These are phyloP conservation scores for Heliornis fulica DNA, from an alignment of 2,113 vertebrate species.

Conservation along the genomic window DNA sequence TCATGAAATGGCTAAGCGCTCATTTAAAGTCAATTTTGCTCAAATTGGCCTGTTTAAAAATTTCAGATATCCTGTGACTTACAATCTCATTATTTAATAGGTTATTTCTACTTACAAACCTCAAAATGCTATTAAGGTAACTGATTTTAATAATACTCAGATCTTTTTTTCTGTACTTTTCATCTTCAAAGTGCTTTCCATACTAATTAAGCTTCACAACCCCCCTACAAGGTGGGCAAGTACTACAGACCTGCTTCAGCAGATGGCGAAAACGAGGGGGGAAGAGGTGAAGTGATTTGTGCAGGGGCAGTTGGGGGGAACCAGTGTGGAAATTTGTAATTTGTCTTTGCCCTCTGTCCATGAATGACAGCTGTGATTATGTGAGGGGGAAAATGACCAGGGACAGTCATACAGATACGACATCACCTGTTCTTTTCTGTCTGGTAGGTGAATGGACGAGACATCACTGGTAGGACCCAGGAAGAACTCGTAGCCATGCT, in stretches of 20 bases:
- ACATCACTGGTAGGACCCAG: conserved; percentile 87
- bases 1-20: not conserved
- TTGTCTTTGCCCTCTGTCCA: not conserved
- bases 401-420: not conserved
- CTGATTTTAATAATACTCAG: conserved; percentile 36
- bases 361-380: not conserved
- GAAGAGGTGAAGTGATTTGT: conserved; percentile 31
- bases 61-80: not conserved
- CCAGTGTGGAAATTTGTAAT: not conserved
- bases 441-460: conserved; percentile 89
- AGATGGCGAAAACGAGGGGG: conserved; percentile 16
- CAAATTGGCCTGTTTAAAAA: not conserved
- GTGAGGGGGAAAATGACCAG: not conserved
- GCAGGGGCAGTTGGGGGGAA: not conserved
- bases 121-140: conserved; percentile 37
- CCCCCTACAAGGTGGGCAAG: conserved; percentile 15
- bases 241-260: not conserved
- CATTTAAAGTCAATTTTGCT: not conserved
- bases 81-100: not conserved
- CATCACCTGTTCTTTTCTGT: not conserved
- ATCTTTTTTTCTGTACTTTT: conserved; percentile 24
- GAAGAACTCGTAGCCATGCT: conserved; percentile 94
- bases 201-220: conserved; percentile 48
- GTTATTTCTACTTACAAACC: conserved; percentile 11
- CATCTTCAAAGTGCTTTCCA: conserved; percentile 43